Base-by-base conservation (phyloP, 2,888 invertebrate species). In the Nomada ruficornis region DNA sequence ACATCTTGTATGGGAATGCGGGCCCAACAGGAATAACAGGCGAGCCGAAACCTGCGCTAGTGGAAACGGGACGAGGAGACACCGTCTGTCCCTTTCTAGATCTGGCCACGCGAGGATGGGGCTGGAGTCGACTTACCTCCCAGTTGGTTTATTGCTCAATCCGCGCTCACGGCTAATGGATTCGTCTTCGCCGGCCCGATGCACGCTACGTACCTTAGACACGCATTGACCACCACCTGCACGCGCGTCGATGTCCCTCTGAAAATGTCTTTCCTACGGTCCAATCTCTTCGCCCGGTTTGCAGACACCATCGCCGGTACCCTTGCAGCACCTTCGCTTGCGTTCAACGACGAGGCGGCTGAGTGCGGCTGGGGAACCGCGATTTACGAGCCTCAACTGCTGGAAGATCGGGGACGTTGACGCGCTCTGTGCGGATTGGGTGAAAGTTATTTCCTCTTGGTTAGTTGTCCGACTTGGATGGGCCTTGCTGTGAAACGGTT, bases 1-100 rank as follows among this genome's bases (percentile, higher is more conserved):
- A 94, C 93, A 94, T 94, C 94, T 94, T 94, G 93, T 93, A 93
- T 89, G 93, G 91, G 93, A 93, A 93, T 93, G 93, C 93, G 93
- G 93, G 93, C 90, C 89, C 92, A 87, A 91, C 90, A 90, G 91
- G 90, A 91, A 91, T 91, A 55, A 90, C 91, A 89, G 89, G 86
- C 87, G 77, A 86, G 80, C 87, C 88, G 83, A 87, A 88, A 87
- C 80, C 84, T 65, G 78, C 54, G 83, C 77, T 15, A 20, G 70
- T 15, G 85, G 82, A 73, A 77, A 77, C 77, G 80, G 86, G 86
- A 88, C 83, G 87, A 11, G 0, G 23, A 26, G 60, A 60, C 60
- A 13, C 29, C 42, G 57, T 72, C 71, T 60, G 64, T 70, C 59
- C 15, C 47, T 59, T 59, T 59, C 70, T 70, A 42, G 59, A 57